Base-by-base conservation (phyloP, 2,888 invertebrate species). In the Uloborus plumipes region DNA sequence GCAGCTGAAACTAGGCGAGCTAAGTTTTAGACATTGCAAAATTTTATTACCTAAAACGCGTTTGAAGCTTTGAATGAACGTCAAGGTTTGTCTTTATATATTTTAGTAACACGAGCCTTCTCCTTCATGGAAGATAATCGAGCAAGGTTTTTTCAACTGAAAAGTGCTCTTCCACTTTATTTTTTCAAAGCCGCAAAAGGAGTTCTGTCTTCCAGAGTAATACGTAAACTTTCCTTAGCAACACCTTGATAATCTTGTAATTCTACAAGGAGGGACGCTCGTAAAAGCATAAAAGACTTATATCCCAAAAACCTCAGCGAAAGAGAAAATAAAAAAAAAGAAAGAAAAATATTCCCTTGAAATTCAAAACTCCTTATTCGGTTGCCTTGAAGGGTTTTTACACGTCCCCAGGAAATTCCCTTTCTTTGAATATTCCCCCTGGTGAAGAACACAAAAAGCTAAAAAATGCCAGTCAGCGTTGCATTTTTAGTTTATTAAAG, bases 401-500 rank as follows among this genome's bases (percentile, higher is more conserved):
- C 26, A 26, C 26, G 26, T 26, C 50, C 66, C 64, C 50, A 47
- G 51, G 26, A 53, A 53, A 49, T 64, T 62, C 55, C 55, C 31
- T 53, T 77, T 64, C 70, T 62, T 61, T 15, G 67, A 26, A 64
- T 69, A 70, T 69, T 69, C 55, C 70, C 70, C 64, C 26, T 18
- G 16, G 15, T n/a, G 62, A 70, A n/a, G 39, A 20, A 22, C 22
- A 18, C 31, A 39, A 76, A 49, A 58, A 77, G 70, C 53, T 51
- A 69, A 64, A 31, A 53, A 53, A 16, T 53, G 22, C 4, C 64
- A 31, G 49, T 47, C 13, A 16, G 69, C 69, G 69, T 76, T 69
- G 64, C 53, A 65, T 77, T 76, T 76, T 61, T 62, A 76, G 76
- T 76, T 77, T 77, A 77, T 77, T 77, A 77, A 77, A 71, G 77